phyloP scores from a whole-genome alignment of 2,113 vertebrate species.

The Tyto alba region DNA sequence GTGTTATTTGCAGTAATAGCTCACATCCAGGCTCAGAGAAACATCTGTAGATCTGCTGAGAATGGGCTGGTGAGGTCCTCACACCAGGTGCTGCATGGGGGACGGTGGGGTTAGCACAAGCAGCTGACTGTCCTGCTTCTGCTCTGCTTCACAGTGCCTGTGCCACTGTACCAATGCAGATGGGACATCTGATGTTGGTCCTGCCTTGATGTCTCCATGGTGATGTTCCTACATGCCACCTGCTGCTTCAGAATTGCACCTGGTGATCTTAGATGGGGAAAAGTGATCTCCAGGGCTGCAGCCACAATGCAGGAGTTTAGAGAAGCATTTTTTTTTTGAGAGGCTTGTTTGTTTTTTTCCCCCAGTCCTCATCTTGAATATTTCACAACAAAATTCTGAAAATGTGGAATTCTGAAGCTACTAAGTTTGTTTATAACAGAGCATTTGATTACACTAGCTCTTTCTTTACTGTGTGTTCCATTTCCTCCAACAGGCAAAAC shows the following conservation, averaged over 20 bases:
- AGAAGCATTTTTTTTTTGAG: neutral
- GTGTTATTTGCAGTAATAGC: neutral
- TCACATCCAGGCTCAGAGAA: neutral
- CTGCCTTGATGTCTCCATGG: neutral
- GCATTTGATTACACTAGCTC: neutral
- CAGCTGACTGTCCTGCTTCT: neutral
- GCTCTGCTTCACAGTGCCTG: neutral
- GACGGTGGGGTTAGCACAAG: neutral
- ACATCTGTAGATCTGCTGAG: neutral
- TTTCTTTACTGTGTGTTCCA: neutral
- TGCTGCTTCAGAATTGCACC: neutral
- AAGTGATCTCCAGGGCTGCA: neutral
- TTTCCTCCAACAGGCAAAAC: neutral
- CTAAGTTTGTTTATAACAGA: neutral
- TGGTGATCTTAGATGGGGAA: neutral
- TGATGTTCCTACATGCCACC: neutral
- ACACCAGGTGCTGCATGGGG: neutral
- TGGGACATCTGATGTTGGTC: rapidly evolving
- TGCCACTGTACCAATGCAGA: neutral
- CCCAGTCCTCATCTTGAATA: neutral
- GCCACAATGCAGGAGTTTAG: neutral
- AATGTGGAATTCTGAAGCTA: neutral
- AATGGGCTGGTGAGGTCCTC: neutral
- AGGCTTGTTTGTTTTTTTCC: rapidly evolving
- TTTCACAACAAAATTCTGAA: neutral